Evolutionary conservation across 2,888 invertebrate species (phyloP).

Genomic region (Tinea pellionella): DNA sequence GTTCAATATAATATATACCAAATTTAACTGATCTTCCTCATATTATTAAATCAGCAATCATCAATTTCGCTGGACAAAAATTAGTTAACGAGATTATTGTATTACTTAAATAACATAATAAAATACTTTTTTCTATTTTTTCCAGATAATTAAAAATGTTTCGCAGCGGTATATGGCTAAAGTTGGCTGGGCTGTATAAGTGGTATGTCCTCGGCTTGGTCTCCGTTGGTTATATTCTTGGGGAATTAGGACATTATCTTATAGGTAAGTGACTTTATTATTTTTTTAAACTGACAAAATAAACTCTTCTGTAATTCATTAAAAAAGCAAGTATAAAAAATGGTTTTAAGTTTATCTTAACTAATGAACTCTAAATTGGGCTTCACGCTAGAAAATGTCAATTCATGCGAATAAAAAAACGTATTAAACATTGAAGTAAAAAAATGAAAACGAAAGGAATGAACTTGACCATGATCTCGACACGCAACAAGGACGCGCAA

Average conservation of each 20-base stretch:
- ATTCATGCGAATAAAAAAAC: neutral
- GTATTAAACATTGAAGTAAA: neutral
- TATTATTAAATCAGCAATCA: too few species aligned
- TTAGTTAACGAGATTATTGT: too few species aligned
- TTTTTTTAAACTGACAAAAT: neutral
- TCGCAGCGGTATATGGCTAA: conserved; percentile 62
- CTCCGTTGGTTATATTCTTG: conserved; percentile 85
- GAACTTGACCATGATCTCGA: conserved; percentile 1
- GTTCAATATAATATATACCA: too few species aligned
- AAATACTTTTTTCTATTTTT: neutral
- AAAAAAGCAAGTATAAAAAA: too few species aligned
- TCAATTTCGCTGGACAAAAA: too few species aligned
- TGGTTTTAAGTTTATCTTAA: too few species aligned
- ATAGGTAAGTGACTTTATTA: conserved; percentile 69
- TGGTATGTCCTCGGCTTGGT: conserved; percentile 83
- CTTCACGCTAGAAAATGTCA: neutral
- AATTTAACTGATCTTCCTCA: too few species aligned
- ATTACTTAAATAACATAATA: neutral
- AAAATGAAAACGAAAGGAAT: neutral
- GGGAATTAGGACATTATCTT: conserved; percentile 88
- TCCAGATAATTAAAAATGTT: conserved; percentile 33
- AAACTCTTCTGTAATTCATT: too few species aligned
- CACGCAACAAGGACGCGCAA: neutral
- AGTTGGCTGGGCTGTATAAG: conserved; percentile 78
- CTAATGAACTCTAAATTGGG: neutral